Evolutionary conservation across 2,113 vertebrate genomes (phyloP).

Genomic region (Myrmophylax atrothorax): DNA sequence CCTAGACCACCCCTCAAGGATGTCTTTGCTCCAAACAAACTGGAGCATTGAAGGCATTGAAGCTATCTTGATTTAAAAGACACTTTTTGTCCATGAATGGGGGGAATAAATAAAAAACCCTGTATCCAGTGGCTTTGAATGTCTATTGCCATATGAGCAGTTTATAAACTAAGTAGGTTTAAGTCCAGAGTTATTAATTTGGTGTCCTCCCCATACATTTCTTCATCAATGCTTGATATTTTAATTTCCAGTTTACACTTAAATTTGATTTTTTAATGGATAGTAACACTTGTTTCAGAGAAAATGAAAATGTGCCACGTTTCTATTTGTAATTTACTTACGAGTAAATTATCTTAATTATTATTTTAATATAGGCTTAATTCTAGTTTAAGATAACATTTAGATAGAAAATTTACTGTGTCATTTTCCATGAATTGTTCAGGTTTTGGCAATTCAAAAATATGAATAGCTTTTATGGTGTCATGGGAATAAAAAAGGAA

Average conservation of each 20-base stretch:
- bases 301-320: fast-evolving
- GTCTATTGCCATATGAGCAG: background rate
- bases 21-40: background rate
- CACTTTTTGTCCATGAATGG: background rate
- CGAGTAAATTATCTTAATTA: background rate
- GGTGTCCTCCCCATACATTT: background rate
- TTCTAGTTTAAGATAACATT: background rate
- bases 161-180: background rate
- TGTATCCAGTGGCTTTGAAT: background rate
- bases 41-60: background rate
- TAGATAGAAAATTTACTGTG: background rate
- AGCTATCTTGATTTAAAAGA: background rate
- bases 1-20: background rate
- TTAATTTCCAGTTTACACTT: background rate
- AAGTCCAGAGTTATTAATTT: background rate
- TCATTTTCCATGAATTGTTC: background rate
- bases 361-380: background rate
- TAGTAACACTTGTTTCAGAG: background rate
- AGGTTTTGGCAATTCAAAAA: background rate
- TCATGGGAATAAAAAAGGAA: background rate
- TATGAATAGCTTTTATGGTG: background rate
- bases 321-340: background rate
- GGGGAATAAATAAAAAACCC: background rate
- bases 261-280: background rate
- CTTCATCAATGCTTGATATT: background rate